phyloP scores from a whole-genome alignment of 2,797 vertebrate genomes.

The Ptychadena robeensis region DNA sequence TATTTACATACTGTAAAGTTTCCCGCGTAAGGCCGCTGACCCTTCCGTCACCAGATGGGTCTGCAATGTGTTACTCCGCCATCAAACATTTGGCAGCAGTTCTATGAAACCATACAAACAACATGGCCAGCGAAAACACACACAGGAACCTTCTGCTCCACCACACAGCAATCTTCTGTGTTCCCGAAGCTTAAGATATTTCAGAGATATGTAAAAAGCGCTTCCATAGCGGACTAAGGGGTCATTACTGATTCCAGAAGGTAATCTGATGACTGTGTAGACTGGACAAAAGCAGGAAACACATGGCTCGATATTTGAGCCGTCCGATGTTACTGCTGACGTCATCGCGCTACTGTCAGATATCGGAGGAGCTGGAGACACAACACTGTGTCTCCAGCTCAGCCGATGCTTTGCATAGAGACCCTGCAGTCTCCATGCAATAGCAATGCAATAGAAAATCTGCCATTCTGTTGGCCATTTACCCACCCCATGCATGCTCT shows the following conservation, averaged over 20 bases:
- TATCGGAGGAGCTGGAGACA: too few relatives aligned
- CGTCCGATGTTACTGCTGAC: too few relatives aligned
- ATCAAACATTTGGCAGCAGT: slow-evolving; percentile 36
- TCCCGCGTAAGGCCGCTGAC: background rate
- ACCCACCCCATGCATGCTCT: too few relatives aligned
- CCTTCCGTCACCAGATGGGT: slow-evolving; percentile 30
- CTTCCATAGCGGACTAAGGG: background rate
- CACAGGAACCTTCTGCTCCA: background rate
- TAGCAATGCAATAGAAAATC: too few relatives aligned
- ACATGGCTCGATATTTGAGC: too few relatives aligned
- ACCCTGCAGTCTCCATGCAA: too few relatives aligned
- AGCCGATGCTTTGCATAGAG: too few relatives aligned
- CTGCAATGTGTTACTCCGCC: slow-evolving; percentile 12
- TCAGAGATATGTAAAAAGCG: background rate
- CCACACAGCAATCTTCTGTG: background rate
- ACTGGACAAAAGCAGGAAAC: too few relatives aligned
- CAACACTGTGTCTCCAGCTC: too few relatives aligned
- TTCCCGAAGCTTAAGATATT: background rate
- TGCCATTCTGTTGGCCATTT: too few relatives aligned
- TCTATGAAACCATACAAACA: background rate
- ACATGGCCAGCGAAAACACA: background rate
- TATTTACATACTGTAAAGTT: background rate
- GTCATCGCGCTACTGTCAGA: too few relatives aligned
- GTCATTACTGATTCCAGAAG: background rate
- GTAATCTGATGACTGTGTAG: background rate